A percentile compares a stretch with the other conserved stretches of the same genome.
These are phyloP conservation scores for Mormyrus lacerda DNA, from an alignment of 2,113 vertebrate genomes.

Conservation along the genomic window DNA sequence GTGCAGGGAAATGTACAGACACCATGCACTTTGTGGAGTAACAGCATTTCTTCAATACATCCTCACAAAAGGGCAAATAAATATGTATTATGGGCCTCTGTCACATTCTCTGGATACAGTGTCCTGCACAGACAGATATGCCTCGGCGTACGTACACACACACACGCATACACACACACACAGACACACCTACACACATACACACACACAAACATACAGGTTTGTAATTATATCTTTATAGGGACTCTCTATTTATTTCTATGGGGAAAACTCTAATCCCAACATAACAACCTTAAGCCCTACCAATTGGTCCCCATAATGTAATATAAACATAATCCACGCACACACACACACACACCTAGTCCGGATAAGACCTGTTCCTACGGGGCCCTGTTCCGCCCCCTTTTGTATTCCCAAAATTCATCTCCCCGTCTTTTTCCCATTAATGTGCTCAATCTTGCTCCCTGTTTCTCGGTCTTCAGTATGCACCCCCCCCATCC, in stretches of 20 bases:
- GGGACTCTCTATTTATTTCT: too few relatives aligned
- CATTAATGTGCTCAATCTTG: neutral
- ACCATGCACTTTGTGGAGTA: neutral
- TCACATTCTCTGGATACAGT: neutral
- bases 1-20: neutral
- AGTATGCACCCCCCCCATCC: neutral
- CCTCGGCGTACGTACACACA: neutral
- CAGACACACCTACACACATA: neutral
- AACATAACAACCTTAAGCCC: too few relatives aligned
- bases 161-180: neutral
- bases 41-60: neutral
- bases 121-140: neutral
- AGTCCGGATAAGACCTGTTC: neutral
- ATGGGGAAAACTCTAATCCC: too few relatives aligned
- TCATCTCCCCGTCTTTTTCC: neutral
- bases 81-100: slow-evolving; percentile 17
- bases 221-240: too few relatives aligned
- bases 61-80: slow-evolving; percentile 18
- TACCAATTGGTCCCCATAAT: too few relatives aligned
- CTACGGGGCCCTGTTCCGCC: too few relatives aligned
- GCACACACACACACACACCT: slow-evolving; percentile 1
- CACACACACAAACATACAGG: neutral
- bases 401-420: neutral
- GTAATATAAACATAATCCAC: too few relatives aligned
- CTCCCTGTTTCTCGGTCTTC: neutral